Percentiles rank a stretch among this genome's conserved stretches.
Evolutionary conservation across 1,140 invertebrate species (phyloP).

Genomic region (Piezodorus guildinii): DNA sequence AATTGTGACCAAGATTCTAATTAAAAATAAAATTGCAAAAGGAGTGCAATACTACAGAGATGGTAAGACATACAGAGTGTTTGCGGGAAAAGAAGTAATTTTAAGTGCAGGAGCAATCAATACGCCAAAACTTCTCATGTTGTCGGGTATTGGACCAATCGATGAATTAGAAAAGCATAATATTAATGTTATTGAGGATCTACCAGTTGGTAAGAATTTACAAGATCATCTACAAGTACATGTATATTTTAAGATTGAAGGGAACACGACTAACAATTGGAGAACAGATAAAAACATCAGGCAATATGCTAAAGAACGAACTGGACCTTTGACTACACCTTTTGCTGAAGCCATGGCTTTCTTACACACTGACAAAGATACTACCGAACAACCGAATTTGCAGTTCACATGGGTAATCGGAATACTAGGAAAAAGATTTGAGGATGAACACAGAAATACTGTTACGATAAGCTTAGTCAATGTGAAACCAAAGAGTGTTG

Average conservation of each 20-base stretch:
- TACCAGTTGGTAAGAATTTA: slow-evolving; percentile 49
- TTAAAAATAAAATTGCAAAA: slow-evolving; percentile 51
- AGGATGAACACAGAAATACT: neutral
- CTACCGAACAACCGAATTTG: neutral
- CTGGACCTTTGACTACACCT: slow-evolving; percentile 35
- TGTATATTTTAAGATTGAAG: slow-evolving; percentile 29
- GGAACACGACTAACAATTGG: slow-evolving; percentile 30
- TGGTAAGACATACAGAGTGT: slow-evolving; percentile 35
- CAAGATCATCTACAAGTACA: slow-evolving; percentile 35
- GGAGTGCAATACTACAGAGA: slow-evolving; percentile 48
- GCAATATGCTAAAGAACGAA: slow-evolving; percentile 32
- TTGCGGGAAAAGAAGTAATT: slow-evolving; percentile 63
- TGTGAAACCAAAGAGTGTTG: neutral
- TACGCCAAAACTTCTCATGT: slow-evolving; percentile 32
- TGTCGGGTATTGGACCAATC: slow-evolving; percentile 36
- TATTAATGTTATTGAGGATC: slow-evolving; percentile 40
- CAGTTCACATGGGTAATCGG: neutral
- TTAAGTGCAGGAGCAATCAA: slow-evolving; percentile 34
- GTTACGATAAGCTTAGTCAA: neutral
- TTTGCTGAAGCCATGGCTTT: slow-evolving; percentile 24
- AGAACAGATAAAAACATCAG: slow-evolving; percentile 32
- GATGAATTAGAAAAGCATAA: slow-evolving; percentile 37
- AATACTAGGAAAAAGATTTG: neutral
- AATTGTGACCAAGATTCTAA: slow-evolving; percentile 51
- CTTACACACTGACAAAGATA: neutral